Conservation (phyloP, 2,797 vertebrate species). For the Esox masquinongy region DNA sequence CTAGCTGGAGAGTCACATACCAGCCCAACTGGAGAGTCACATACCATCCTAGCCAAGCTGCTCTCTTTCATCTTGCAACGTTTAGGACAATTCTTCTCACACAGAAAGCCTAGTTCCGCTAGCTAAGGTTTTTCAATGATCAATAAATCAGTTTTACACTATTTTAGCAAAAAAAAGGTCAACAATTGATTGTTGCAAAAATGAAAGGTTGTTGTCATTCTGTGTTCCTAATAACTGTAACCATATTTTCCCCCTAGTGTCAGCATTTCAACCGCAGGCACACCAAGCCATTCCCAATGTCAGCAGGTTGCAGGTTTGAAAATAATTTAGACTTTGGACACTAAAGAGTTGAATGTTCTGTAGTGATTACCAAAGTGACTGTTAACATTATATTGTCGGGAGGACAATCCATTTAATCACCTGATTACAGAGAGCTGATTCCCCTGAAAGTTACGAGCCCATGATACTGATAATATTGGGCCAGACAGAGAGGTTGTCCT, state of each 20-base stretch:
- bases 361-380: constrained; percentile 73
- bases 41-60: no score
- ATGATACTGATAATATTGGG: constrained; percentile 24
- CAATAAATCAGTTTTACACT: background rate
- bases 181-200: background rate
- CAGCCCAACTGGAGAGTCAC: no score
- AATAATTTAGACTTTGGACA: constrained; percentile 70
- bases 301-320: constrained; percentile 70
- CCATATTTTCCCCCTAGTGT: background rate
- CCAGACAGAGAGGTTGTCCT: constrained; percentile 39
- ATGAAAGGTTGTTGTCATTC: background rate
- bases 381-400: constrained; percentile 64
- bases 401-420: constrained; percentile 67
- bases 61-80: no score
- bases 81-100: no score
- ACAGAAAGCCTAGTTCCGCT: no score
- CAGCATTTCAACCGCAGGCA: constrained; percentile 5
- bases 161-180: background rate
- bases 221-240: background rate
- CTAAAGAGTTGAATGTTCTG: constrained; percentile 64
- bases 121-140: no score
- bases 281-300: constrained; percentile 29
- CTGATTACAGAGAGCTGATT: constrained; percentile 33
- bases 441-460: constrained; percentile 51
- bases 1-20: no score